Conservation (phyloP, 1,140 invertebrate genomes). For the Muscidifurax raptorellus region DNA sequence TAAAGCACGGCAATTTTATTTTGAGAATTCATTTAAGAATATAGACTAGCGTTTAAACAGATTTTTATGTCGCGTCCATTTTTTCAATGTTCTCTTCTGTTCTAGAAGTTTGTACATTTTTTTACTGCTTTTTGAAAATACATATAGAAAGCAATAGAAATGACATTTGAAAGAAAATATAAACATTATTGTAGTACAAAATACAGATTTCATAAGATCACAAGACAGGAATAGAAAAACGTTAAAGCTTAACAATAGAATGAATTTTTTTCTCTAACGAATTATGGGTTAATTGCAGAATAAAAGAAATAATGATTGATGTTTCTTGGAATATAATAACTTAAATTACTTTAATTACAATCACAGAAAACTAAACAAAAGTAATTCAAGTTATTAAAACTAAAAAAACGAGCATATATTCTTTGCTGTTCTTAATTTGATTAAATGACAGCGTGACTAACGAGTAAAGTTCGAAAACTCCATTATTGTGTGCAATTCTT, state of each 20-base stretch:
- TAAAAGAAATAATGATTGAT: constrained; percentile 15
- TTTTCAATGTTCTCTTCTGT: background rate
- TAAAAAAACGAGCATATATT: background rate
- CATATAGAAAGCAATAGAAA: constrained; percentile 37
- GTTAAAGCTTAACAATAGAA: constrained; percentile 2
- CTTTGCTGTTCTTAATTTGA: background rate
- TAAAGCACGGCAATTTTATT: background rate
- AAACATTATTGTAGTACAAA: background rate
- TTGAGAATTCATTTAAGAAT: background rate
- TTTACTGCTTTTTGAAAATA: background rate
- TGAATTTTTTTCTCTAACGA: constrained; percentile 1
- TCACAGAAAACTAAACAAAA: background rate
- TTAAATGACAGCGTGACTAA: background rate
- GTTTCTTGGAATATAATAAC: background rate
- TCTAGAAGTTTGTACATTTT: background rate
- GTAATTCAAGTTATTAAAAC: background rate
- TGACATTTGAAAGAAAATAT: constrained; percentile 5
- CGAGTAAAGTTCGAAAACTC: constrained; percentile 13
- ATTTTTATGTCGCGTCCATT: background rate
- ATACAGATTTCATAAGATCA: constrained; percentile 5
- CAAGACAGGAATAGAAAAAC: background rate
- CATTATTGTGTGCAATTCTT: constrained; percentile 18
- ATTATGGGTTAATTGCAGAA: constrained; percentile 38
- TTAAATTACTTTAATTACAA: background rate
- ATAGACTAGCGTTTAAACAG: background rate